These are phyloP conservation scores for Saturnia pavonia DNA, from an alignment of 2,888 invertebrate genomes.

Conservation along the genomic window DNA sequence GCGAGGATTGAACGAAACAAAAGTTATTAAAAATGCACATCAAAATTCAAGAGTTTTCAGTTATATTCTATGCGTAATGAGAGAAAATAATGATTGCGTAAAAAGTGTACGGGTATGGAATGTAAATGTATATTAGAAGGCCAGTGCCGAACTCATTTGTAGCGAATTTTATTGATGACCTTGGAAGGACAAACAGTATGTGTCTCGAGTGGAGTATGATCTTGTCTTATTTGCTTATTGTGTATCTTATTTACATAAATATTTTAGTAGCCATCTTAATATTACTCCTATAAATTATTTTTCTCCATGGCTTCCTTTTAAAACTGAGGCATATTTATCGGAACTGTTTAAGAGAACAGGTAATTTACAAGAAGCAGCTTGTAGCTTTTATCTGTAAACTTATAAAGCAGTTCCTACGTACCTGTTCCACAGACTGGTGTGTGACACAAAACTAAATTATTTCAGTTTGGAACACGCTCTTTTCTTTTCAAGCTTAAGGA, in stretches of 20 bases:
- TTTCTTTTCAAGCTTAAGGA: too few species aligned
- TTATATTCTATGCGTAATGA: constrained; percentile 1
- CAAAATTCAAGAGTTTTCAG: neutral
- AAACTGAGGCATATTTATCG: too few species aligned
- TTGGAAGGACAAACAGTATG: constrained; percentile 1
- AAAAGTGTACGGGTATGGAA: constrained; percentile 4
- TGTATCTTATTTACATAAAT: too few species aligned
- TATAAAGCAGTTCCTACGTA: too few species aligned
- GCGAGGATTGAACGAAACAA: neutral
- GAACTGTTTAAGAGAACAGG: too few species aligned
- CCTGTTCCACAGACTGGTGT: too few species aligned
- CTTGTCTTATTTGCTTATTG: neutral
- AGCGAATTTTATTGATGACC: constrained; percentile 17
- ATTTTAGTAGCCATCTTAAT: neutral
- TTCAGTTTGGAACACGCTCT: too few species aligned
- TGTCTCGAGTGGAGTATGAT: neutral
- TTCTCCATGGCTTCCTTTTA: too few species aligned
- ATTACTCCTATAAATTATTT: neutral
- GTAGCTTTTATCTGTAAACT: too few species aligned
- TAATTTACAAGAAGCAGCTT: too few species aligned
- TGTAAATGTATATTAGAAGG: constrained; percentile 16
- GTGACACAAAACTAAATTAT: too few species aligned
- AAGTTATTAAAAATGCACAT: neutral
- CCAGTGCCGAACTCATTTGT: constrained; percentile 13
- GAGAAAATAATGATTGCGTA: constrained; percentile 9